A percentile compares a stretch with the other conserved stretches of the same genome.
Conservation (phyloP, 2,113 vertebrate species). For the Todiramphus chloris region DNA sequence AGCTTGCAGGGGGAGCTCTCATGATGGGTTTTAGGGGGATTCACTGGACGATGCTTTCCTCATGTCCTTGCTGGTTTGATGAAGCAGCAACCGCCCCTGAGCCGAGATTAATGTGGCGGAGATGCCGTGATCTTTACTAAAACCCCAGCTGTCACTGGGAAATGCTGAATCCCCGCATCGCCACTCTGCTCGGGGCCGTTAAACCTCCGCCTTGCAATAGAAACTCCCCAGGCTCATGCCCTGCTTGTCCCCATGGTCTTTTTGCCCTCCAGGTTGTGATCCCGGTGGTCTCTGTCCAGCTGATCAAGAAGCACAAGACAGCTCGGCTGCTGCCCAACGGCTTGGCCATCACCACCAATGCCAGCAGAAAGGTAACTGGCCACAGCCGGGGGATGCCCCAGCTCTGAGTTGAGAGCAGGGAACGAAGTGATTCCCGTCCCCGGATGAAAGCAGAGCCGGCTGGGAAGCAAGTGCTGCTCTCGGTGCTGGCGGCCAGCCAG, state of each 20-base stretch:
- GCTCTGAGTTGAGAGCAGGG: neutral
- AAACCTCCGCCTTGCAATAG: neutral
- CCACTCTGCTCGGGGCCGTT: neutral
- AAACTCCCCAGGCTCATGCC: accelerated
- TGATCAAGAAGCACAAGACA: slow-evolving; percentile 96
- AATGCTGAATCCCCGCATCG: accelerated
- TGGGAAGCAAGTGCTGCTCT: neutral
- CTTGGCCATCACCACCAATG: slow-evolving; percentile 91
- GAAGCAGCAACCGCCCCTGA: neutral
- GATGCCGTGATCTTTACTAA: neutral
- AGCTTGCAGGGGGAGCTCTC: neutral
- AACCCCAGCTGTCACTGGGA: neutral
- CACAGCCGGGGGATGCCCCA: neutral
- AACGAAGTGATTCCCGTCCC: accelerated
- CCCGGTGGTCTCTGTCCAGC: slow-evolving; percentile 86
- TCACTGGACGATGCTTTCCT: neutral
- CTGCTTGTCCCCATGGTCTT: neutral
- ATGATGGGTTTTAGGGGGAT: neutral
- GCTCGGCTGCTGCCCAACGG: slow-evolving; percentile 93
- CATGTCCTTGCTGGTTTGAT: accelerated
- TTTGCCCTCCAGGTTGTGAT: slow-evolving; percentile 83
- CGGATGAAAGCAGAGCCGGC: accelerated
- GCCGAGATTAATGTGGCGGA: accelerated
- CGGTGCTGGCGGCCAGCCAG: neutral
- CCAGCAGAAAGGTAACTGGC: slow-evolving; percentile 85